Evolutionary conservation across 1,140 invertebrate species (phyloP).

Genomic region (Trachymyrmex cornetzi): DNA sequence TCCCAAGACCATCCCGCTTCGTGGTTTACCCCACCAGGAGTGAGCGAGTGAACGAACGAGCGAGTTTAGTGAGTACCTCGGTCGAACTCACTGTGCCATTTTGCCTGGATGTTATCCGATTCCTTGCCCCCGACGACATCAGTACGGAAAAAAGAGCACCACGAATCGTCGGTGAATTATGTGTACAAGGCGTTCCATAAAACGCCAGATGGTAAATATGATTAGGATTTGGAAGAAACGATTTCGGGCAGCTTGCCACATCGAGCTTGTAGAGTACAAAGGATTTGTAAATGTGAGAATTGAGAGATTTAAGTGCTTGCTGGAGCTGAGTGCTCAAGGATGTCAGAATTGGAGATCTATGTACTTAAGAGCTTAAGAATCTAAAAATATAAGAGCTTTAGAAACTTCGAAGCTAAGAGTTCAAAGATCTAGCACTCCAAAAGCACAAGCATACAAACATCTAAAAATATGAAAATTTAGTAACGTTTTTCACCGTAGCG

Average conservation of each 20-base stretch:
- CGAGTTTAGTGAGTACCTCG: conserved; percentile 34
- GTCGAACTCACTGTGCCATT: conserved; percentile 55
- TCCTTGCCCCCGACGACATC: conserved; percentile 17
- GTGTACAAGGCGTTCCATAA: conserved; percentile 52
- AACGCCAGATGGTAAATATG: background rate
- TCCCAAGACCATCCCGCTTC: conserved; percentile 74
- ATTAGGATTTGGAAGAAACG: background rate
- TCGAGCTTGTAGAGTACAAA: background rate
- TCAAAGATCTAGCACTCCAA: background rate
- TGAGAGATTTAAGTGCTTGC: conserved; percentile 27
- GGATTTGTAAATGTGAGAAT: background rate
- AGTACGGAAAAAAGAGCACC: conserved; percentile 40
- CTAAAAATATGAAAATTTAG: background rate
- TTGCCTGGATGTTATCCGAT: conserved; percentile 53
- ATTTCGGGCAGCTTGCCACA: background rate
- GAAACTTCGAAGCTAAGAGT: background rate
- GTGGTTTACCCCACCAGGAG: conserved; percentile 77
- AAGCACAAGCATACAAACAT: background rate
- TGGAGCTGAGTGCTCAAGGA: conserved; percentile 5
- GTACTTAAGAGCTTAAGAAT: conserved; percentile 8
- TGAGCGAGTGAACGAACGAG: conserved; percentile 46
- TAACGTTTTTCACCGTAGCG: too few relatives aligned
- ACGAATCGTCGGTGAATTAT: conserved; percentile 44
- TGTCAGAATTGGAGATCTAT: conserved; percentile 18
- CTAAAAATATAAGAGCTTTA: conserved; percentile 43